phyloP scores from a whole-genome alignment of 2,888 invertebrate genomes.

The Machimus rusticus region DNA sequence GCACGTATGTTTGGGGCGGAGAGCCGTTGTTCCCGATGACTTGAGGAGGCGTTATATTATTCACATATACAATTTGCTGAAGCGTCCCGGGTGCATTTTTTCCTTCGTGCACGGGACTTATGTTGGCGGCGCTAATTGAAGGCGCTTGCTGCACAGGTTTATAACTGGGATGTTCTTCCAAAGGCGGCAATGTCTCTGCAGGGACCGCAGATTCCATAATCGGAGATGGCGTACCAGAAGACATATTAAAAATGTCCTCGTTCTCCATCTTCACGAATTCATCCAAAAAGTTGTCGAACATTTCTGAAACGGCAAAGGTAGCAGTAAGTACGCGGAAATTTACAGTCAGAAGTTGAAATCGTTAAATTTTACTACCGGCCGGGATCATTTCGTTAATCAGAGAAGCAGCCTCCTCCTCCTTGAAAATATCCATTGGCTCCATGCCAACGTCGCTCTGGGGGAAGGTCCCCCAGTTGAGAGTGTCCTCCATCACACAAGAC shows the following conservation, averaged over 20 bases:
- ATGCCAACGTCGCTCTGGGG: conserved; percentile 44
- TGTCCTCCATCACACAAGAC: conserved; percentile 18
- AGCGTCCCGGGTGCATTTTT: neutral
- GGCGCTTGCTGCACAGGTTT: conserved; percentile 55
- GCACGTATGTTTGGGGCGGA: conserved; percentile 52
- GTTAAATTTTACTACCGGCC: conserved; percentile 51
- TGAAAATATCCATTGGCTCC: conserved; percentile 55
- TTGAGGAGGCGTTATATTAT: conserved; percentile 41
- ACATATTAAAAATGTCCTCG: neutral
- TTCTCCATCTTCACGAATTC: conserved; percentile 55
- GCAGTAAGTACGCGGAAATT: neutral
- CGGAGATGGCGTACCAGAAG: neutral
- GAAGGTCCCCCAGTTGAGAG: conserved; percentile 41
- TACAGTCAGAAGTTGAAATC: neutral
- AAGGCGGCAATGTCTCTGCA: neutral
- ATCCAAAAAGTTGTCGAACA: conserved; percentile 57
- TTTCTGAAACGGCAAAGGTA: conserved; percentile 50
- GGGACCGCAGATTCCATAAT: neutral
- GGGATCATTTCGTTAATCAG: conserved; percentile 60
- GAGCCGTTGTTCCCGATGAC: neutral
- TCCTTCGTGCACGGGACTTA: conserved; percentile 45
- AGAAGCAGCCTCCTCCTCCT: conserved; percentile 59
- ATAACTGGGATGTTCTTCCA: conserved; percentile 51
- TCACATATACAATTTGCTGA: conserved; percentile 47
- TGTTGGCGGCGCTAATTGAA: conserved; percentile 55